A percentile compares a stretch with the other conserved stretches of the same genome.
Evolutionary conservation across 1,140 invertebrate genomes (phyloP).

Genomic region (Apis laboriosa): DNA sequence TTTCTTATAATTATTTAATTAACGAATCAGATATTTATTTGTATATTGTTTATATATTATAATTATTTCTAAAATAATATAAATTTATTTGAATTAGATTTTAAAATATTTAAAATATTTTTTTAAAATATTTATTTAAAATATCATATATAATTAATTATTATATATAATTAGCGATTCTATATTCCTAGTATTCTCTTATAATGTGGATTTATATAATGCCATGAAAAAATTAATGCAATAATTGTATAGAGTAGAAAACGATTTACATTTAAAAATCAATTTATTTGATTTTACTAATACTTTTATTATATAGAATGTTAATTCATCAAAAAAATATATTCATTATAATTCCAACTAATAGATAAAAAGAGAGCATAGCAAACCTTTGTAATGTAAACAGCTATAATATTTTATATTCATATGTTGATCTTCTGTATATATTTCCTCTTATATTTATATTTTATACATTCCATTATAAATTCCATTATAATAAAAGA

Average conservation of each 20-base stretch:
- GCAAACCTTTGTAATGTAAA: not conserved
- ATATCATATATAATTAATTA: not conserved
- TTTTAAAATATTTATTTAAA: not conserved
- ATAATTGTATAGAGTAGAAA: too few relatives aligned
- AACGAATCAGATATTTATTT: not conserved
- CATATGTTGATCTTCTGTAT: not conserved
- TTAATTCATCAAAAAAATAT: too few relatives aligned
- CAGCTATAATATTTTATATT: not conserved
- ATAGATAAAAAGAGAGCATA: conserved; percentile 7
- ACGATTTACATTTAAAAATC: too few relatives aligned
- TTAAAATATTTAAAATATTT: not conserved
- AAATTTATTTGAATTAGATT: not conserved
- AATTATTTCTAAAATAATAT: not conserved
- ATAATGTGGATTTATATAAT: too few relatives aligned
- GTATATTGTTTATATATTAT: too few relatives aligned
- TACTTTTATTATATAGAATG: too few relatives aligned
- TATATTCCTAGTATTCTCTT: too few relatives aligned
- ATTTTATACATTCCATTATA: not conserved
- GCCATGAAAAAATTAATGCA: too few relatives aligned
- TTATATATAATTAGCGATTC: not conserved
- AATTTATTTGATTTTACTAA: too few relatives aligned
- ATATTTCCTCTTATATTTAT: not conserved
- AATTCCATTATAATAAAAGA: not conserved
- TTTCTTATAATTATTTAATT: not conserved
- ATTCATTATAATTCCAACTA: too few relatives aligned